Base-by-base conservation (phyloP, 1,140 invertebrate species). In the Drosophila triauraria region DNA sequence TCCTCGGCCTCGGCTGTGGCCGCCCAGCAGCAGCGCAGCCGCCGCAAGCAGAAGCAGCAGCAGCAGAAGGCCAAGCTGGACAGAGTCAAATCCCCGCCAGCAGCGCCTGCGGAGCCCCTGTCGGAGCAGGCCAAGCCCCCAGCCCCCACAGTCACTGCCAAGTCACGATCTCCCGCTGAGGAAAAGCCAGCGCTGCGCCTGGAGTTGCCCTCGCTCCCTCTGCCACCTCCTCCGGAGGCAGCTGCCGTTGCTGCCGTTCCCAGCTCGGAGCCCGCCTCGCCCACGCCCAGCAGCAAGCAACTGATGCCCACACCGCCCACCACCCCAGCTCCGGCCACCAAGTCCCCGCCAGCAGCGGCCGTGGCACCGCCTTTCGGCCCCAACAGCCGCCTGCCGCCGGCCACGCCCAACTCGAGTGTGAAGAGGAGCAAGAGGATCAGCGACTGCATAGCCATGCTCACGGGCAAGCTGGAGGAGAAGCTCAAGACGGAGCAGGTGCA, bases 361-460 rank as follows among this genome's bases (percentile, higher is more conserved):
- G 15, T 8, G 3, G 46, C 53, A 0, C 15, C 69, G 0, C 25
- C 35, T 20, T 20, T 20, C 20, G 20, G 20, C 20, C 20, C 20
- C 20, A 20, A 20, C 20, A 20, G 20, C 20, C 20, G 20, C 20
- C 20, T 20, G 20, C 20, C 20, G 20, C 12, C 30, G 23, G 13
- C 43, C 7, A 53, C 43, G 7, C 57, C 62, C 23, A 62, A 60
- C 6, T 30, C 53, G 35, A 59, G 48, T 17, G 82, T 69, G 63
- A 93, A 86, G 84, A 92, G 91, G 62, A 92, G 78, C 92, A 94
- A 93, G 61, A 93, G 93, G 84, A 93, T 94, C 17, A 94, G 93
- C 79, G 94, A 94, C 82, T 94, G 94, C 82, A 94, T 94, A 32
- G 94, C 94, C 13, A 94, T 94, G 94, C 78, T 94, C 20, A 94